phyloP scores from a whole-genome alignment of 1,140 invertebrate species.

The Papilio helenus region DNA sequence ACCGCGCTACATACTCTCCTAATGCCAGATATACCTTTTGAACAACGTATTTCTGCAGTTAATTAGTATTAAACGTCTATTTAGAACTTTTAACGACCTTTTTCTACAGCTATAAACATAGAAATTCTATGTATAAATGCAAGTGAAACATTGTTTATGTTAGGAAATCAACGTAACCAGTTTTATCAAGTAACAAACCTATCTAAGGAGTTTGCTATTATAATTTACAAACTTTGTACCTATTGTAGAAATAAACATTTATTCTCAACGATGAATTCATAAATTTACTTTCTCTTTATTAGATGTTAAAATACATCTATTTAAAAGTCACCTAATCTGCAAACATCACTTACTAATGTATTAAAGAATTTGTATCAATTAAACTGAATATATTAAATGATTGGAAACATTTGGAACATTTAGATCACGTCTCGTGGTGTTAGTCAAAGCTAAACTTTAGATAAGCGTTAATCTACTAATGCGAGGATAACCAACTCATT shows the following conservation, averaged over 20 bases:
- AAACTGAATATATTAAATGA: constrained; percentile 10
- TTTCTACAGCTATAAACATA: no score
- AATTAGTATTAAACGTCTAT: neutral
- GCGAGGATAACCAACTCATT: constrained; percentile 52
- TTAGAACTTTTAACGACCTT: neutral
- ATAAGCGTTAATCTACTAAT: constrained; percentile 58
- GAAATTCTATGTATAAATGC: no score
- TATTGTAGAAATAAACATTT: no score
- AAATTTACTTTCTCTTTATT: no score
- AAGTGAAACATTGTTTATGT: no score
- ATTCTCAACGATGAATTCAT: no score
- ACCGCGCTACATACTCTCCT: constrained; percentile 7
- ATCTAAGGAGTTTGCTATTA: no score
- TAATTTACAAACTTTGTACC: no score
- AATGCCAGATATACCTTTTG: neutral
- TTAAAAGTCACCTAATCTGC: no score
- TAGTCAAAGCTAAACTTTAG: constrained; percentile 56
- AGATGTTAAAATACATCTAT: no score
- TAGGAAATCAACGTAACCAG: no score
- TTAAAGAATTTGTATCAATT: neutral
- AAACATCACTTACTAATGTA: neutral
- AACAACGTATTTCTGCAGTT: neutral
- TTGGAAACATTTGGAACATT: constrained; percentile 46
- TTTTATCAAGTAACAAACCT: no score
- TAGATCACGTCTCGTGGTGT: constrained; percentile 54